Base-by-base conservation (phyloP, 2,797 vertebrate genomes). In the Enteromius viviparus region DNA sequence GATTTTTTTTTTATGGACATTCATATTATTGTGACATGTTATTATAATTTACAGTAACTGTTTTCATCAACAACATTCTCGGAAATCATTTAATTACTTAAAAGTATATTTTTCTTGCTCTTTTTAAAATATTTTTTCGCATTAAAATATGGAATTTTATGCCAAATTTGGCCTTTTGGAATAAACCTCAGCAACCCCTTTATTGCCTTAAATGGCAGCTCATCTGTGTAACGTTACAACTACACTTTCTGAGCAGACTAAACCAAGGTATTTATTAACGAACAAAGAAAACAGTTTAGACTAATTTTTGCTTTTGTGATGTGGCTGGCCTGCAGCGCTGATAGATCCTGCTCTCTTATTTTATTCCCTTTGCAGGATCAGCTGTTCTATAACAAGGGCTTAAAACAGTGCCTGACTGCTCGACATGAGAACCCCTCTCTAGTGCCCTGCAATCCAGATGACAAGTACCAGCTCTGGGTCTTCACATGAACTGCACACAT, bases 401-500 rank as follows among this genome's bases (percentile, higher is more conserved):
- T 92, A 84, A 95, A 92, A 80, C 88, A 95, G 96, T 99, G 98
- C 93, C 96, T 99, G 89, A 97, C 93, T 60, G 96, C 96, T 82
- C 95, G 92, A 4, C 94, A 94, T 64, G 94, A 96, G 49, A 95
- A 96, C 90, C 97, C 97, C 0, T 92, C 91, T 83, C 89, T 99
- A 88, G 91, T 90, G 66, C 68, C 92, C 78, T 99, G 98, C 91
- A 94, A 97, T 89, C 93, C 96, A 75, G 91, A 92, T n/a, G 97
- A 99, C 92, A 89, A 87, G 89, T 96, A 94, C 92, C 98, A 99
- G 91, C 96, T 95, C 89, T 99, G 98, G 98, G 88, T 94, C 82
- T 98, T 99, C 89, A 87, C 92, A 91, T 96, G 94, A 96, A 42
- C n/a, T 17, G n/a, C 47, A 55, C 23, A 26, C 47, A 14, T 12